Percentiles rank a stretch among this genome's conserved stretches.
Evolutionary conservation across 1,140 invertebrate species (phyloP).

Genomic region (Drosophila lacertosa): DNA sequence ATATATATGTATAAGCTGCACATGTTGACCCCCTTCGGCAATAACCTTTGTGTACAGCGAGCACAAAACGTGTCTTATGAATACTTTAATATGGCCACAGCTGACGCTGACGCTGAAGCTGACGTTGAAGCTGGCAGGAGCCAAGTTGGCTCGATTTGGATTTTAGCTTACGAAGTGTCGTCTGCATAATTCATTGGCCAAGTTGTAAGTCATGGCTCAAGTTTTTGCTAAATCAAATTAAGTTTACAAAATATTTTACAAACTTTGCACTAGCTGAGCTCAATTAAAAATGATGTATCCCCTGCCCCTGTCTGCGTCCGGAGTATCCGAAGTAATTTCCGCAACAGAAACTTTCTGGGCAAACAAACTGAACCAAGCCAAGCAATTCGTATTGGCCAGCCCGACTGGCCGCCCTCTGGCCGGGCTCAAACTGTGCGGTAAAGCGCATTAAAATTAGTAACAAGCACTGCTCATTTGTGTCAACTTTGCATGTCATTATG

Average conservation of each 20-base stretch:
- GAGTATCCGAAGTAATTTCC: constrained; percentile 64
- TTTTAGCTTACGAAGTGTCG: constrained; percentile 44
- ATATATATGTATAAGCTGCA: neutral
- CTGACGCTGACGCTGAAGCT: no score
- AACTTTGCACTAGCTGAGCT: constrained; percentile 59
- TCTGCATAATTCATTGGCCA: constrained; percentile 73
- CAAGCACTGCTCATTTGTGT: constrained; percentile 82
- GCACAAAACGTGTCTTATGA: constrained; percentile 32
- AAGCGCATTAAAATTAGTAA: constrained; percentile 81
- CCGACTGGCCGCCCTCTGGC: constrained; percentile 3
- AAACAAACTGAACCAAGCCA: constrained; percentile 29
- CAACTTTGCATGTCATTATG: constrained; percentile 84
- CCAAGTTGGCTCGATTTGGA: constrained; percentile 12
- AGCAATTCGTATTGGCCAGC: neutral
- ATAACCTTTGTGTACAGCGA: constrained; percentile 4
- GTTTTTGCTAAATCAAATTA: constrained; percentile 76
- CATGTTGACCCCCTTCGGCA: neutral
- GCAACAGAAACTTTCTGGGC: constrained; percentile 71
- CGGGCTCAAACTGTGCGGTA: constrained; percentile 52
- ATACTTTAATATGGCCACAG: constrained; percentile 41
- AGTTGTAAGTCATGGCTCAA: constrained; percentile 75
- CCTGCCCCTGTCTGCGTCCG: neutral
- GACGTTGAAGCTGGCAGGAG: constrained; percentile 32
- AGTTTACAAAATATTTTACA: constrained; percentile 72
- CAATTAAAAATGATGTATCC: constrained; percentile 74